phyloP scores from a whole-genome alignment of 2,113 vertebrate genomes.

The Anhinga anhinga region DNA sequence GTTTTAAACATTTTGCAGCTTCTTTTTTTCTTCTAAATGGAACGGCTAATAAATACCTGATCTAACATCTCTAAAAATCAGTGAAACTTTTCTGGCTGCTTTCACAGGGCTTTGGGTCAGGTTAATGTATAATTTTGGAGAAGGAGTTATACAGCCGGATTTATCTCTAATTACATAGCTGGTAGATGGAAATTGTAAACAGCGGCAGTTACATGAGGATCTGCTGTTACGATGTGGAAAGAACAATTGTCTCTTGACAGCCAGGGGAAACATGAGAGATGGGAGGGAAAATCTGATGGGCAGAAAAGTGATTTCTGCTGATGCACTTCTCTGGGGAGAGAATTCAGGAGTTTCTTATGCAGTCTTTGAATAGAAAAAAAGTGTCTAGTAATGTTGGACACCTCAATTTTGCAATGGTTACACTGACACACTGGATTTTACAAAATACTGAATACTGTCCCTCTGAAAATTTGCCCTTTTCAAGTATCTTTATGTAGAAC shows the following conservation, averaged over 20 bases:
- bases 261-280: background rate
- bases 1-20: background rate
- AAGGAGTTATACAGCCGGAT: background rate
- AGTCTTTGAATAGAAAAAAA: background rate
- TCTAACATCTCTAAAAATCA: background rate
- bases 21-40: background rate
- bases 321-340: background rate
- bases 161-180: slow-evolving; percentile 26
- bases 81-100: background rate
- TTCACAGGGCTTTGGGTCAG: background rate
- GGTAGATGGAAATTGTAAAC: background rate
- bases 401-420: background rate
- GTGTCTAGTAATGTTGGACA: background rate
- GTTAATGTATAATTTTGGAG: background rate
- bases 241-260: background rate
- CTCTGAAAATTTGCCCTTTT: background rate
- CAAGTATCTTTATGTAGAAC: background rate
- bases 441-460: background rate
- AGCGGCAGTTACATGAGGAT: background rate
- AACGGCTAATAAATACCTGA: background rate
- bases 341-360: background rate
- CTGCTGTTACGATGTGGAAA: background rate
- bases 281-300: background rate
- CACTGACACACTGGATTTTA: background rate
- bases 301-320: background rate